A percentile compares a stretch with the other conserved stretches of the same genome.
phyloP scores from a whole-genome alignment of 2,797 vertebrate species.

The Onychomys leucogaster region DNA sequence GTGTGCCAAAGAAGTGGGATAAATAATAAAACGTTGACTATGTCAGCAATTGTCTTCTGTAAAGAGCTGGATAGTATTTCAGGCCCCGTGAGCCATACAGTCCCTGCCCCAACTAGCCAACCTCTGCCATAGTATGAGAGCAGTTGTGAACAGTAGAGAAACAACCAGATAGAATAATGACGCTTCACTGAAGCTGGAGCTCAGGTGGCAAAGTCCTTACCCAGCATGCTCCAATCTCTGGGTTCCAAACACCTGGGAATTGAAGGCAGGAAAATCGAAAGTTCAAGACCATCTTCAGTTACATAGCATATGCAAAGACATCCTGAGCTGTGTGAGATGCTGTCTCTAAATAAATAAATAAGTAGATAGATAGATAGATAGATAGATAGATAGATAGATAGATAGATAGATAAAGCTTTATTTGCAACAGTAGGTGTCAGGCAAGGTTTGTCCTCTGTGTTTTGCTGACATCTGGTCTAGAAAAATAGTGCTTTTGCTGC shows the following conservation, averaged over 20 bases:
- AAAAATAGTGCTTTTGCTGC: conserved; percentile 45
- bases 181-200: neutral
- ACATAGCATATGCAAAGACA: neutral
- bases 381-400: no score
- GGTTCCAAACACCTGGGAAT: neutral
- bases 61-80: conserved; percentile 13
- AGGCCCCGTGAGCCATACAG: neutral
- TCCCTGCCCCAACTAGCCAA: neutral
- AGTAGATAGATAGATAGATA: neutral
- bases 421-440: neutral
- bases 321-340: neutral
- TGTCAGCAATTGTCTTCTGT: neutral
- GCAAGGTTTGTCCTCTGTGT: neutral
- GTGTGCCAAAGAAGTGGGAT: neutral
- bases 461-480: neutral
- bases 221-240: neutral
- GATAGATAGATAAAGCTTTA: neutral
- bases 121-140: neutral
- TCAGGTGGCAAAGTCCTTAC: neutral
- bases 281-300: neutral
- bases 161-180: neutral
- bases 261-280: neutral
- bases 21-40: neutral
- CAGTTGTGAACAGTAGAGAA: neutral
- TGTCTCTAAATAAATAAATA: neutral